Percentiles rank a stretch among this genome's conserved stretches.
Evolutionary conservation across 2,888 invertebrate genomes (phyloP).

Genomic region (Zeuzera pyrina): DNA sequence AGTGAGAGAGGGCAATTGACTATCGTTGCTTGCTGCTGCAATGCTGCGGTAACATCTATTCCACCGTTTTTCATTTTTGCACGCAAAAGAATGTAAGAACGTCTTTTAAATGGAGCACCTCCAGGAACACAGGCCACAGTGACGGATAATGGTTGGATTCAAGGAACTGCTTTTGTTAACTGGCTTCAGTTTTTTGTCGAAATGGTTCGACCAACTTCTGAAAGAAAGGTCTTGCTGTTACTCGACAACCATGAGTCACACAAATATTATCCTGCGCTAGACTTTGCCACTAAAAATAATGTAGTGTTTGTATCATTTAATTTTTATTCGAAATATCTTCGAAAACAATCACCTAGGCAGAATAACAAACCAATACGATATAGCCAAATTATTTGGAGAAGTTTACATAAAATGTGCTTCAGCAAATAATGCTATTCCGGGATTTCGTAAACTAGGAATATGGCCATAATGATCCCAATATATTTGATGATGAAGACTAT

Average conservation of each 20-base stretch:
- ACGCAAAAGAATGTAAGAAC: constrained; percentile 19
- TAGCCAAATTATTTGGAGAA: constrained; percentile 14
- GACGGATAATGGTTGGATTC: constrained; percentile 19
- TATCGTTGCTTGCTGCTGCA: constrained; percentile 16
- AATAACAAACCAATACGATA: constrained; percentile 13
- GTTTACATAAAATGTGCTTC: constrained; percentile 15
- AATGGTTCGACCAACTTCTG: constrained; percentile 16
- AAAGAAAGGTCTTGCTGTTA: constrained; percentile 19
- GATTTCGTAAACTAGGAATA: constrained; percentile 4
- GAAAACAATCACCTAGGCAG: constrained; percentile 12
- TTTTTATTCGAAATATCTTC: background rate
- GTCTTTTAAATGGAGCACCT: constrained; percentile 18
- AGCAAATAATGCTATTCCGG: constrained; percentile 5
- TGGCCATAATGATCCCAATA: constrained; percentile 3
- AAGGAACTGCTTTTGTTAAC: constrained; percentile 18
- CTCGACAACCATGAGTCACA: constrained; percentile 23
- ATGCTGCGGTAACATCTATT: constrained; percentile 20
- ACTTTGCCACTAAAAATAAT: constrained; percentile 18
- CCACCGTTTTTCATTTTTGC: constrained; percentile 26
- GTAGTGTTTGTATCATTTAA: constrained; percentile 18
- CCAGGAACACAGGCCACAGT: constrained; percentile 16
- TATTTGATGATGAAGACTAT: constrained; percentile 5
- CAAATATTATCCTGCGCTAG: constrained; percentile 19
- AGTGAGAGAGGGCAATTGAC: constrained; percentile 18
- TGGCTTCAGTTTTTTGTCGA: constrained; percentile 22